Evolutionary conservation across 2,113 vertebrate genomes (phyloP).

Genomic region (Pristiophorus japonicus): DNA sequence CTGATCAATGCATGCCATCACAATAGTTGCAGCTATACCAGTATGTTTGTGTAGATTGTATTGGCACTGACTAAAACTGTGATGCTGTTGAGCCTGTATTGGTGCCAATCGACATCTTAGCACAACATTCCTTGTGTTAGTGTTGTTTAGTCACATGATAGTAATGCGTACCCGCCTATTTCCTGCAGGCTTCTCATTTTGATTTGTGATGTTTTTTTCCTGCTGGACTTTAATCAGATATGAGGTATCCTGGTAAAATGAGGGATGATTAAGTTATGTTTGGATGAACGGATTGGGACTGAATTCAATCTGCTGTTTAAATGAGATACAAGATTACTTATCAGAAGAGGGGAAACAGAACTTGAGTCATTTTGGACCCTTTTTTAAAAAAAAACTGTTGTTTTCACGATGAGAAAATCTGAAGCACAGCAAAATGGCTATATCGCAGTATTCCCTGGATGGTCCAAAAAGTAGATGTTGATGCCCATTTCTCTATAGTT

Average conservation of each 20-base stretch:
- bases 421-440: background rate
- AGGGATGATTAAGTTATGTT: background rate
- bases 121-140: background rate
- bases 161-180: background rate
- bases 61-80: background rate
- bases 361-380: background rate
- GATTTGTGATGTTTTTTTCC: background rate
- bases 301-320: constrained; percentile 2
- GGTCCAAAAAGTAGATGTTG: background rate
- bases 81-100: background rate
- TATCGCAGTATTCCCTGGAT: background rate
- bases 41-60: background rate
- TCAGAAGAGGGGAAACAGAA: background rate
- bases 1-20: background rate
- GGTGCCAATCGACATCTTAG: background rate
- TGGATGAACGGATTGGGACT: background rate
- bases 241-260: background rate
- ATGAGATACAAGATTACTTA: background rate
- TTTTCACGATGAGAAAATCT: background rate
- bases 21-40: background rate
- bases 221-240: background rate
- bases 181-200: background rate
- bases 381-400: background rate
- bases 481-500: background rate
- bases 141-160: background rate